Evolutionary conservation across 2,113 vertebrate species (phyloP).

Genomic region (Microcebus murinus): DNA sequence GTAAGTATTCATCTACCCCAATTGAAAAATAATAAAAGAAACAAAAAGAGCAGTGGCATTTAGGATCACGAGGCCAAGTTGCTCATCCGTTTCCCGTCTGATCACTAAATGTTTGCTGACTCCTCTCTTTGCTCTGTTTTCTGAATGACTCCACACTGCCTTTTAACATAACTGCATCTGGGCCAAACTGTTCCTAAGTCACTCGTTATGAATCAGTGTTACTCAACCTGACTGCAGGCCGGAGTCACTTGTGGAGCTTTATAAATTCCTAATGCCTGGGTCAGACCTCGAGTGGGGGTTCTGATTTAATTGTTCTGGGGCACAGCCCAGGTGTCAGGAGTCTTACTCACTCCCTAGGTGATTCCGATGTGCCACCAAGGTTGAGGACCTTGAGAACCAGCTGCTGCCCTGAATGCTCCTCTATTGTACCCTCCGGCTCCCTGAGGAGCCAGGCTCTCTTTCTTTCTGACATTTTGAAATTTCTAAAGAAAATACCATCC

Average conservation of each 20-base stretch:
- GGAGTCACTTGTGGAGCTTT: background rate
- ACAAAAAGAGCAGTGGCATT: background rate
- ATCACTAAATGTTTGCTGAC: background rate
- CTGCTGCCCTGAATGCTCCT: background rate
- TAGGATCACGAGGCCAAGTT: background rate
- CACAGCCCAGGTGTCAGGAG: background rate
- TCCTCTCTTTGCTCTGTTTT: background rate
- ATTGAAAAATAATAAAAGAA: background rate
- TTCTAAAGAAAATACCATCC: constrained; percentile 46
- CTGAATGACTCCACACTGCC: background rate
- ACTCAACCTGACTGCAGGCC: background rate
- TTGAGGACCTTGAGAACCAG: background rate
- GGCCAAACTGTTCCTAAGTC: background rate
- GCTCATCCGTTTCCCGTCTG: background rate
- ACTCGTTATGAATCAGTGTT: background rate
- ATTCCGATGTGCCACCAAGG: background rate
- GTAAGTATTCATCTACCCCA: background rate
- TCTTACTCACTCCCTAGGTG: background rate
- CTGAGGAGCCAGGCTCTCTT: background rate
- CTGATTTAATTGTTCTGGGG: constrained; percentile 16
- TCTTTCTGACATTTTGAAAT: constrained; percentile 53
- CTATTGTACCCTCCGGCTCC: background rate
- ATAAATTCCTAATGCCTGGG: background rate
- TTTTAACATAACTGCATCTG: background rate
- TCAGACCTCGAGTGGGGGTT: background rate